Conservation (phyloP, 2,888 invertebrate genomes). For the Epinotia brunnichana region DNA sequence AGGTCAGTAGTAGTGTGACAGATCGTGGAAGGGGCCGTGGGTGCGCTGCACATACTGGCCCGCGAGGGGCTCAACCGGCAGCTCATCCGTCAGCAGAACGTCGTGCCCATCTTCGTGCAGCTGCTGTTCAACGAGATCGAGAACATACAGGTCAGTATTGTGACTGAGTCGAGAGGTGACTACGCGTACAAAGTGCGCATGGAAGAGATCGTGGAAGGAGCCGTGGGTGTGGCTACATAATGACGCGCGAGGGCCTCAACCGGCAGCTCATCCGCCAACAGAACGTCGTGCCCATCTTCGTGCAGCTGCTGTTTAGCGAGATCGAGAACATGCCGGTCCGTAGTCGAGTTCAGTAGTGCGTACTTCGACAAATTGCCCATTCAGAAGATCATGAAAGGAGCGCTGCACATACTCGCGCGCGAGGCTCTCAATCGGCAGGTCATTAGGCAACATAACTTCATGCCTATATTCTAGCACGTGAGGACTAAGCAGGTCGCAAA, state of each 20-base stretch:
- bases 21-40: conserved; percentile 99
- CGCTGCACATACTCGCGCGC: not conserved
- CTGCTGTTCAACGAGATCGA: conserved; percentile 98
- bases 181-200: conserved; percentile 98
- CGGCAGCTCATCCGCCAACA: too few species aligned
- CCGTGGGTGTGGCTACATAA: conserved; percentile 98
- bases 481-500: too few species aligned
- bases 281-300: not conserved
- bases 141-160: conserved; percentile 88
- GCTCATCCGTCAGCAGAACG: conserved; percentile 95
- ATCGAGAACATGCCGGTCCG: not conserved
- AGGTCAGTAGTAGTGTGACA: too few species aligned
- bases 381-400: not conserved
- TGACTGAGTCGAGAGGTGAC: conserved; percentile 73
- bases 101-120: conserved; percentile 98
- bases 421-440: not conserved
- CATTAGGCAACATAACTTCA: not conserved
- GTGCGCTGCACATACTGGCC: conserved; percentile 98
- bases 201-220: conserved; percentile 99
- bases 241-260: too few species aligned
- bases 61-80: conserved; percentile 96
- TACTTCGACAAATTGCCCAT: not conserved
- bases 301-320: not conserved
- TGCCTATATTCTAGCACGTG: not conserved
- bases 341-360: too few species aligned